A percentile compares a stretch with the other conserved stretches of the same genome.
phyloP scores from a whole-genome alignment of 92 coral and sea anemone species.

The Diadumene lineata region DNA sequence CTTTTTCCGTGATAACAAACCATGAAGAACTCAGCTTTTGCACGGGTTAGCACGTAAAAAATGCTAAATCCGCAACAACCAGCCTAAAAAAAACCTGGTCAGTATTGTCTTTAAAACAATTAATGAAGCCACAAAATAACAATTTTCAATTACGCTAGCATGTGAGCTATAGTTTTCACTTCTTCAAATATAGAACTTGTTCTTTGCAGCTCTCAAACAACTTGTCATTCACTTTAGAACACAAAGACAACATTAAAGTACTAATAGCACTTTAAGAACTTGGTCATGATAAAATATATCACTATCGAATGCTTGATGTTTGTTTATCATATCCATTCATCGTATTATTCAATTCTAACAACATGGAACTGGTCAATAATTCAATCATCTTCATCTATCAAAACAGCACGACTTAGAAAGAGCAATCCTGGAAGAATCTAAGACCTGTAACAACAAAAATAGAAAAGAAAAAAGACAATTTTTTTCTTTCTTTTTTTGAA shows the following conservation, averaged over 20 bases:
- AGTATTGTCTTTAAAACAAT: background rate
- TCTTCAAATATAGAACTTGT: background rate
- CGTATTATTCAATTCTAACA: background rate
- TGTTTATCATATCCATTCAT: constrained; percentile 1
- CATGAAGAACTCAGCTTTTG: background rate
- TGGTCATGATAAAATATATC: background rate
- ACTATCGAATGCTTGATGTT: background rate
- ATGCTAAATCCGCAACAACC: background rate
- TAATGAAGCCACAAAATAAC: background rate
- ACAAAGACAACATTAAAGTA: constrained; percentile 5
- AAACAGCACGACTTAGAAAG: background rate
- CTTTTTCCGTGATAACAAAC: background rate
- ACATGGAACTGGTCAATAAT: background rate
- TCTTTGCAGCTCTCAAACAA: background rate
- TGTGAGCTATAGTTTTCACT: background rate
- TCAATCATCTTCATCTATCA: background rate
- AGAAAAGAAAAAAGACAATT: background rate
- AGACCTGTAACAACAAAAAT: background rate
- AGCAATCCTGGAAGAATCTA: background rate
- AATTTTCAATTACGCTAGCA: background rate
- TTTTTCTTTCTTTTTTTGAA: background rate
- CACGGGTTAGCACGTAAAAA: background rate
- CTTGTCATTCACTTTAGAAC: background rate
- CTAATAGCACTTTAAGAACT: background rate
- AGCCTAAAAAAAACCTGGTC: background rate